Evolutionary conservation across 2,888 invertebrate genomes (phyloP), one percentile per base, ranked within the genome.

Genomic region (Lumbricus terrestris): DNA sequence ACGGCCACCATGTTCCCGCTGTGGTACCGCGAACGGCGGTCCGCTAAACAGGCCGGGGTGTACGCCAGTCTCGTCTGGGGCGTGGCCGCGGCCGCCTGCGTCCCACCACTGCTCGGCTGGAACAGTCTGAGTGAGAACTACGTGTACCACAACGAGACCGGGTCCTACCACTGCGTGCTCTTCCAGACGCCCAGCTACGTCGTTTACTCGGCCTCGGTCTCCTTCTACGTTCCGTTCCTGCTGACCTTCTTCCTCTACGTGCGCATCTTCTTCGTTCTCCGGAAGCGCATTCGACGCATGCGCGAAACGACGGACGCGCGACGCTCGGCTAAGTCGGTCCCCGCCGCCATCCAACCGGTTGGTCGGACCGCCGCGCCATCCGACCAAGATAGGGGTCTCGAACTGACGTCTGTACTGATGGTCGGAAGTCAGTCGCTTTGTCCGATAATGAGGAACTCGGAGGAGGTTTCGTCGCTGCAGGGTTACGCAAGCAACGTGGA

Each of bases 1-100:
- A 94, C 95, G 13, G 95, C 95, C 29, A 95, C 95, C 1, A 93
- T 94, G 23, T 95, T 94, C 91, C 95, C 95, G 0, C 90, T 91
- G 54, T 91, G 91, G 91, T 95, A 95, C 92, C 93, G 94, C 47
- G 95, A 94, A 90, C 93, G 94, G 90, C 93, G 94, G 42, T 94
- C 94, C 2, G 93, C 93, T n/a, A 93, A 93, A 20, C 93, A 94
- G 91, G 94, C 94, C 15, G 92, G 94, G 1, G 92, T 94, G 38
- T 95, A 95, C 91, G 93, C 95, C 47, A 93, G 93, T 37, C 93
- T 94, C 90, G 95, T 95, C 35, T 95, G 95, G 95, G 90, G 94
- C 89, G 93, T 95, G 90, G 94, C 95, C 8, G 93, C 94, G 15
- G 93, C 94, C 38, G 94, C 95, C 54, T 95, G 94, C 38, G 92